These are phyloP conservation scores for Aphrocallistes beatrix DNA, from an alignment of 37 sponge, comb jelly and placozoan genomes.

Conservation along the genomic window DNA sequence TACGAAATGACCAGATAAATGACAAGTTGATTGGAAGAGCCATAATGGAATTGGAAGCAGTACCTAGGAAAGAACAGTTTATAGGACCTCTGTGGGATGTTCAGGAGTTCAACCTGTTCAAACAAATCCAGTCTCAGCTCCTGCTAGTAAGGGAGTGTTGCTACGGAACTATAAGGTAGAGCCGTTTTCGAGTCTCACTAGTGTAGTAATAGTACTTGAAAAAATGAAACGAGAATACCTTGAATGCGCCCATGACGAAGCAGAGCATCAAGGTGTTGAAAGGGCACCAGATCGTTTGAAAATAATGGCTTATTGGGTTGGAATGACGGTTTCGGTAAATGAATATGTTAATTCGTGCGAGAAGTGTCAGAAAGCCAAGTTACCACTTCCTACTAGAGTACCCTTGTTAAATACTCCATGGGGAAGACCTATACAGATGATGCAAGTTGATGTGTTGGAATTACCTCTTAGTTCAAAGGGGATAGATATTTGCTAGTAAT, in stretches of 20 bases:
- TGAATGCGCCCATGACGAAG: background rate
- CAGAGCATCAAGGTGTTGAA: constrained; percentile 38
- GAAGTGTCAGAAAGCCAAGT: constrained; percentile 27
- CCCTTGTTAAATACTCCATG: background rate
- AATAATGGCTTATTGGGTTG: constrained; percentile 35
- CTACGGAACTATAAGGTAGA: constrained; percentile 27
- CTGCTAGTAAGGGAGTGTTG: constrained; percentile 20
- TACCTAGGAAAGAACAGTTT: background rate
- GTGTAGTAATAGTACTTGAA: background rate
- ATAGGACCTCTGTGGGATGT: constrained; percentile 8
- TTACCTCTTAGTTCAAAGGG: background rate
- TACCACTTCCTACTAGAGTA: background rate
- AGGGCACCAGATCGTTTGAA: constrained; percentile 32
- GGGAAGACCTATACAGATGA: background rate
- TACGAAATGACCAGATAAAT: background rate
- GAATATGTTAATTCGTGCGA: constrained; percentile 28
- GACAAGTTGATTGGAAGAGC: background rate
- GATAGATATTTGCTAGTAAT: background rate
- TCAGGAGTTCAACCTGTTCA: constrained; percentile 24
- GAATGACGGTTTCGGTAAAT: constrained; percentile 24
- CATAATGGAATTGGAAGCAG: background rate
- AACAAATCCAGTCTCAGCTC: constrained; percentile 31
- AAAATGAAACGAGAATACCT: background rate
- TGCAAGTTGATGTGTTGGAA: background rate
- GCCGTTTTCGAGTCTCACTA: background rate